A percentile compares a stretch with the other conserved stretches of the same genome.
Conservation (phyloP, 2,113 vertebrate genomes). For the Alosa alosa region DNA sequence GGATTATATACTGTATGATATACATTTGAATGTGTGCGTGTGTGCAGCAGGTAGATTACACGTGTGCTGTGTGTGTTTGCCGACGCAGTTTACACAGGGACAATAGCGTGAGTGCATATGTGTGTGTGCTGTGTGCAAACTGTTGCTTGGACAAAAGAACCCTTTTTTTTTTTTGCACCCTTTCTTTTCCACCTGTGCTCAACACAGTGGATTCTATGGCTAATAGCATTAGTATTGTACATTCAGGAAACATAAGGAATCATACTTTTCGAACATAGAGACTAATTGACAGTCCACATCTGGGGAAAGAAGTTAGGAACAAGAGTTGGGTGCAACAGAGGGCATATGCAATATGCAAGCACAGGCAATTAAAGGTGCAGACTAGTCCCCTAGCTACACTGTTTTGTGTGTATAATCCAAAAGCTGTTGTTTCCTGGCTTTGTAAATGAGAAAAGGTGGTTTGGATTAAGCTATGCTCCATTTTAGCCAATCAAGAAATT, state of each 20-base stretch:
- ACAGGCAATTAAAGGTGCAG: not conserved
- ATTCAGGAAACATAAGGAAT: not conserved
- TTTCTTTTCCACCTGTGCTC: not conserved
- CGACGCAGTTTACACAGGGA: not conserved
- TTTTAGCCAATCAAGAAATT: not conserved
- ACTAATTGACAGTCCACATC: not conserved
- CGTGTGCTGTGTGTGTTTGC: conserved; percentile 23
- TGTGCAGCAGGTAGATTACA: not conserved
- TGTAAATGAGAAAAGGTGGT: not conserved
- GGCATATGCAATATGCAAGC: no score
- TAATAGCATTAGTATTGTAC: not conserved
- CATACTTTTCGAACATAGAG: not conserved
- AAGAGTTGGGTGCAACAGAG: not conserved
- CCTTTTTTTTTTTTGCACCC: not conserved
- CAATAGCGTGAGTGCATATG: not conserved
- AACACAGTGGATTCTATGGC: not conserved
- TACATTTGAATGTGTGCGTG: not conserved
- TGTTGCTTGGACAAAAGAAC: not conserved
- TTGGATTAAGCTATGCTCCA: not conserved
- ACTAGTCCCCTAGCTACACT: not conserved
- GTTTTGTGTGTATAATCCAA: not conserved
- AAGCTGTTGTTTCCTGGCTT: not conserved
- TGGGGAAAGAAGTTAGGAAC: not conserved
- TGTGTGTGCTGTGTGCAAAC: not conserved
- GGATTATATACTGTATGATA: not conserved